Base-by-base conservation (phyloP, 2,888 invertebrate genomes). In the Drosophila paranaensis region DNA sequence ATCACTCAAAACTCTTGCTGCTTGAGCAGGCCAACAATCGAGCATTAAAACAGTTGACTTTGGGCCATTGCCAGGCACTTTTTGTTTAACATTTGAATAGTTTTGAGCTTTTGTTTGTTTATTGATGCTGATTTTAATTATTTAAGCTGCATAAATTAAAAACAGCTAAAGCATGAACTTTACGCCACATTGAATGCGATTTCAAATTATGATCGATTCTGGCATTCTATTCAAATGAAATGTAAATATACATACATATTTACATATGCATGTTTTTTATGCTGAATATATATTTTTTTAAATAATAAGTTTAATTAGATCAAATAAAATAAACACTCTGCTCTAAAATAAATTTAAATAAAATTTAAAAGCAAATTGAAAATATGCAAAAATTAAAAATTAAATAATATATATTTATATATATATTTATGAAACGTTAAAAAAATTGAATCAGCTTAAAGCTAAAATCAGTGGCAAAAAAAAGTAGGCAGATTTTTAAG, bases 81-180 rank as follows among this genome's bases (percentile, higher is more conserved):
- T 33, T 16, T 16, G 16, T 2, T 14, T 16, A 13, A 16, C 50
- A 20, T 35, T 35, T 1, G 14, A 35, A 51, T 37, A 6, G 30
- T 11, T 48, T 30, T 25, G 4, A 25, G 9, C 6, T n/a, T 53
- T 20, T 16, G 8, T 43, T 35, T 43, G 14, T 43, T 33, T 35
- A 53, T 45, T 33, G 27, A 10, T 51, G 35, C 14, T n/a, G n/a
- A 11, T 39, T 53, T 53, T 5, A 53, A 25, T 25, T 39, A 53
- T 25, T 25, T 25, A n/a, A 20, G 53, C 37, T 14, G 53, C 53
- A 37, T 14, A 20, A 20, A 35, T 20, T 14, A 5, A 13, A 53
- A 53, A 10, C 14, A 25, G 4, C 14, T 35, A 2, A 10, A 37
- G 20, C 16, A 35, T 50, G 0, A 16, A 4, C 11, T 8, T 50